A percentile compares a stretch with the other conserved stretches of the same genome.
Conservation (phyloP, 2,797 vertebrate genomes). For the Melopsittacus undulatus region DNA sequence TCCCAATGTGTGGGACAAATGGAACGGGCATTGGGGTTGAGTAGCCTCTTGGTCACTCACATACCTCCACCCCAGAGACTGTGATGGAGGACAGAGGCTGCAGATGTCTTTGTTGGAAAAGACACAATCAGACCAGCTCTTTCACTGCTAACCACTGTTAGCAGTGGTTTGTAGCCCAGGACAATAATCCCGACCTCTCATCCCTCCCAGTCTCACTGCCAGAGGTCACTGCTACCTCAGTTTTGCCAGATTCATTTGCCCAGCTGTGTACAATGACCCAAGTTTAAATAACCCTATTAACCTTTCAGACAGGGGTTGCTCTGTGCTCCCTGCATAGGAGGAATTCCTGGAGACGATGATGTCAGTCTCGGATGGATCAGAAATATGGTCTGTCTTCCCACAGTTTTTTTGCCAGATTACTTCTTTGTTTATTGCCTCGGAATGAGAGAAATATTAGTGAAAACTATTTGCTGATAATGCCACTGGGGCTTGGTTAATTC, state of each 20-base stretch:
- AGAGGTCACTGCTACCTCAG: not conserved
- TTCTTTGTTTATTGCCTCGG: not conserved
- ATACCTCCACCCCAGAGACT: not conserved
- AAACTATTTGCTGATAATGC: not conserved
- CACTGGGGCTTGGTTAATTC: not conserved
- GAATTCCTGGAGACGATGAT: not conserved
- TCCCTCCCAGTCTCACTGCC: not conserved
- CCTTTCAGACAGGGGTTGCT: not conserved
- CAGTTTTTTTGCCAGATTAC: not conserved
- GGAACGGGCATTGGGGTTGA: not conserved
- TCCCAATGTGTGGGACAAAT: not conserved
- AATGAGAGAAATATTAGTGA: not conserved
- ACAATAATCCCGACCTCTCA: not conserved
- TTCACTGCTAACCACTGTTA: not conserved
- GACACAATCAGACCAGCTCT: not conserved
- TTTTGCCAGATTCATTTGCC: not conserved
- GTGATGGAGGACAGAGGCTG: not conserved
- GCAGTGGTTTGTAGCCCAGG: not conserved
- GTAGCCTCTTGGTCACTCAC: not conserved
- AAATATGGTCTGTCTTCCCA: not conserved
- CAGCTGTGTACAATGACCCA: not conserved
- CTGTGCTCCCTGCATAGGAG: not conserved
- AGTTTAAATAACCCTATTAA: constrained; percentile 34
- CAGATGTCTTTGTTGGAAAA: not conserved
- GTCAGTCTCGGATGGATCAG: not conserved